phyloP scores from a whole-genome alignment of 2,888 invertebrate species.

The Stenotaenia linearis region DNA sequence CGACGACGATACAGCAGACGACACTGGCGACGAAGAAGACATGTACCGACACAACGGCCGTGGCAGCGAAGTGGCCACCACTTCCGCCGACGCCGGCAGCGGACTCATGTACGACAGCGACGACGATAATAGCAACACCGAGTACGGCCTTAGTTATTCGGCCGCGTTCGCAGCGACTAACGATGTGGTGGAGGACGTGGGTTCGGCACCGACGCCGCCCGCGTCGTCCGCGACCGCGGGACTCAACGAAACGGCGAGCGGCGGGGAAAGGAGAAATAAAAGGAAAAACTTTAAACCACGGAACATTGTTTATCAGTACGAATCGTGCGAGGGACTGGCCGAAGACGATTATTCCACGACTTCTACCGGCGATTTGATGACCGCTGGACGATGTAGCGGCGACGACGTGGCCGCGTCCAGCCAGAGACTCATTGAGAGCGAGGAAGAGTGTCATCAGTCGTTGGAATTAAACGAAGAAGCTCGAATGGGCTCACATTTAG shows the following conservation, averaged over 20 bases:
- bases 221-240: background rate
- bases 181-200: background rate
- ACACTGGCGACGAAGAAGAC: constrained; percentile 22
- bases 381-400: background rate
- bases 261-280: constrained; percentile 58
- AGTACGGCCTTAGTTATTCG: constrained; percentile 14
- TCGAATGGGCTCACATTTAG: background rate
- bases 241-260: background rate
- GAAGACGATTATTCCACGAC: constrained; percentile 31
- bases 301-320: constrained; percentile 54
- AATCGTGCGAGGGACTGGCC: constrained; percentile 31
- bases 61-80: background rate
- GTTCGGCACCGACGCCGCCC: background rate
- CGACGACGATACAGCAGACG: constrained; percentile 26
- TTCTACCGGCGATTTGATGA: background rate
- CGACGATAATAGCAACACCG: constrained; percentile 31
- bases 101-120: background rate
- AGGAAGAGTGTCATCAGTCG: constrained; percentile 37
- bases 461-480: constrained; percentile 30
- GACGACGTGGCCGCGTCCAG: constrained; percentile 30
- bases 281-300: constrained; percentile 72
- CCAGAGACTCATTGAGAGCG: constrained; percentile 37
- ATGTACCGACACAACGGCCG: constrained; percentile 7
- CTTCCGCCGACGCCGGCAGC: background rate
- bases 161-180: background rate